phyloP scores from a whole-genome alignment of 2,888 invertebrate genomes.

The Drosophila melanocephala region DNA sequence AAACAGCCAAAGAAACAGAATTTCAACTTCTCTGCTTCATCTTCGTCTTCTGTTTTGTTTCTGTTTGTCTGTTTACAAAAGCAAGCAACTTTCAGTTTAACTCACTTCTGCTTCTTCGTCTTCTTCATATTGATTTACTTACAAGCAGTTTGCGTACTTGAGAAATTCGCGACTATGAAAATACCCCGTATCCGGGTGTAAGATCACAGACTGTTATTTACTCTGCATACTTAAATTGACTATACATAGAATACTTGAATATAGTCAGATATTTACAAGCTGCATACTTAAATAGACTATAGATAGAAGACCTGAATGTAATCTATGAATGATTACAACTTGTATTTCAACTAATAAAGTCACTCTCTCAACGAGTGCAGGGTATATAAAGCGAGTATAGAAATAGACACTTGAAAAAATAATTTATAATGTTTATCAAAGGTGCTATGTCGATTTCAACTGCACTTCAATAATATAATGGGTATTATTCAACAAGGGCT shows the following conservation, averaged over 20 bases:
- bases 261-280: not conserved
- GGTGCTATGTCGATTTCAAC: not conserved
- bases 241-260: not conserved
- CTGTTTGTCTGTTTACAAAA: not conserved
- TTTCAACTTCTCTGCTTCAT: not conserved
- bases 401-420: not conserved
- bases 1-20: not conserved
- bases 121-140: not conserved
- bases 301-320: not conserved
- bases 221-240: not conserved
- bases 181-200: not conserved
- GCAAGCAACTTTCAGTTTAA: not conserved
- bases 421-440: not conserved
- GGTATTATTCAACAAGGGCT: not conserved
- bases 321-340: not conserved
- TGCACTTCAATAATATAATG: not conserved
- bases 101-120: not conserved
- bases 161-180: not conserved
- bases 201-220: not conserved
- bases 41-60: not conserved
- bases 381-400: not conserved
- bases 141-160: not conserved
- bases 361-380: too few relatives aligned
- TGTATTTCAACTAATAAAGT: not conserved
- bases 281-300: not conserved